A percentile compares a stretch with the other conserved stretches of the same genome.
phyloP scores from a whole-genome alignment of 2,888 invertebrate genomes.

The Mesorhabditis sp. region DNA sequence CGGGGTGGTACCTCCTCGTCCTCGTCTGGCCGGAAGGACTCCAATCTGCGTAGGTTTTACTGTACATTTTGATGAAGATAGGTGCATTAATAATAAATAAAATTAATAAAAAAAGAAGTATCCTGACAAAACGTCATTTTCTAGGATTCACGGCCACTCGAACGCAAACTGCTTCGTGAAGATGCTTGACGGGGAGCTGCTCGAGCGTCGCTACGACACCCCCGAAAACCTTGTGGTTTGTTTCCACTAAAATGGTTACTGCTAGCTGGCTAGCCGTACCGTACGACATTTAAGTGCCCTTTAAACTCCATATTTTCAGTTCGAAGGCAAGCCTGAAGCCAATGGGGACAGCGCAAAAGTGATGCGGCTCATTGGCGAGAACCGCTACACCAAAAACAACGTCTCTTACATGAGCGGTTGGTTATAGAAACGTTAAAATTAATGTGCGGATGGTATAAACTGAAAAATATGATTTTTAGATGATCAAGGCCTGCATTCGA shows the following conservation, averaged over 20 bases:
- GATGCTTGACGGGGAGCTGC: not conserved
- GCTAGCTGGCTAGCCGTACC: too few relatives aligned
- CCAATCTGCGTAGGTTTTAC: not conserved
- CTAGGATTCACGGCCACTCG: slow-evolving; percentile 4
- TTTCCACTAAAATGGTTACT: not conserved
- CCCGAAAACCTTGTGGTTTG: not conserved
- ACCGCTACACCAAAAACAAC: slow-evolving; percentile 70
- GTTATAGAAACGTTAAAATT: slow-evolving; percentile 8
- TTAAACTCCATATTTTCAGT: not conserved
- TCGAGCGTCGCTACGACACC: not conserved
- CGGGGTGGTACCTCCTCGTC: not conserved
- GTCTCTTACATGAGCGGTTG: slow-evolving; percentile 92
- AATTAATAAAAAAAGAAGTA: too few relatives aligned
- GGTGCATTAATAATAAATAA: too few relatives aligned
- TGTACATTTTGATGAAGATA: too few relatives aligned
- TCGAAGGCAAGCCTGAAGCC: not conserved
- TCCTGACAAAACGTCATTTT: not conserved
- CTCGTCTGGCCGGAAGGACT: slow-evolving; percentile 1
- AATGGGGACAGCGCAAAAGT: too few relatives aligned
- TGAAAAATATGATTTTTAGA: slow-evolving; percentile 66
- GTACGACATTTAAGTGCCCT: too few relatives aligned
- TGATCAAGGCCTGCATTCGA: slow-evolving; percentile 85
- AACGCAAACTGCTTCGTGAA: not conserved
- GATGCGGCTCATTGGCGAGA: slow-evolving; percentile 64
- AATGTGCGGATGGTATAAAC: not conserved